Conservation (phyloP, 1,140 invertebrate species). For the Physella acuta region DNA sequence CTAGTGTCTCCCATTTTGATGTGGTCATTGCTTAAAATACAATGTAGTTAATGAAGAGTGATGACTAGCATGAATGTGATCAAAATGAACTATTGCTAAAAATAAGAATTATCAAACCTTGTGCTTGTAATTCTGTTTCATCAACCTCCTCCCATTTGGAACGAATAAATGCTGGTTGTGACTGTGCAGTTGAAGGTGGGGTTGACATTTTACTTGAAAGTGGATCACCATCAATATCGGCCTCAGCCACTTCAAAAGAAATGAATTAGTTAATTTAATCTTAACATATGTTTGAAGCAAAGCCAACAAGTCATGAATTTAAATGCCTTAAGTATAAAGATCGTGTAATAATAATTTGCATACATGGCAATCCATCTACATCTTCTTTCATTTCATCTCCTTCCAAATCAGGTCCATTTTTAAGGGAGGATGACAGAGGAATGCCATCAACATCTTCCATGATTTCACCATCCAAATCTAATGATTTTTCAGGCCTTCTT, state of each 20-base stretch:
- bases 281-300: no score
- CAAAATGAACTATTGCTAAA: no score
- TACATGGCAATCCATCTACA: slow-evolving; percentile 47
- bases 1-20: slow-evolving; percentile 81
- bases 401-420: slow-evolving; percentile 51
- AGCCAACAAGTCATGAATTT: no score
- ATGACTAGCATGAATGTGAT: no score
- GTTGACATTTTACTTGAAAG: background rate
- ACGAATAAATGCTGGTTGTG: slow-evolving; percentile 66
- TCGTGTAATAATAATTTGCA: no score
- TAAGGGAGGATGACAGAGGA: slow-evolving; percentile 74
- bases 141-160: slow-evolving; percentile 96
- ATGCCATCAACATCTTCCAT: slow-evolving; percentile 68
- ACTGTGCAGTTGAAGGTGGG: slow-evolving; percentile 20
- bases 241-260: slow-evolving; percentile 21
- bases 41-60: no score
- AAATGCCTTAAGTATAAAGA: no score
- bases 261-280: no score
- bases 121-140: slow-evolving; percentile 73
- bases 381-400: slow-evolving; percentile 46
- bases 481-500: slow-evolving; percentile 1
- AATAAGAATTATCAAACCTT: no score
- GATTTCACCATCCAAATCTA: slow-evolving; percentile 43
- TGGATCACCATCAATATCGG: slow-evolving; percentile 24
- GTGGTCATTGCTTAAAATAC: slow-evolving; percentile 74